Percentiles rank a stretch among this genome's conserved stretches.
Conservation (phyloP, 2,888 invertebrate species). For the Cynaeus angustus region DNA sequence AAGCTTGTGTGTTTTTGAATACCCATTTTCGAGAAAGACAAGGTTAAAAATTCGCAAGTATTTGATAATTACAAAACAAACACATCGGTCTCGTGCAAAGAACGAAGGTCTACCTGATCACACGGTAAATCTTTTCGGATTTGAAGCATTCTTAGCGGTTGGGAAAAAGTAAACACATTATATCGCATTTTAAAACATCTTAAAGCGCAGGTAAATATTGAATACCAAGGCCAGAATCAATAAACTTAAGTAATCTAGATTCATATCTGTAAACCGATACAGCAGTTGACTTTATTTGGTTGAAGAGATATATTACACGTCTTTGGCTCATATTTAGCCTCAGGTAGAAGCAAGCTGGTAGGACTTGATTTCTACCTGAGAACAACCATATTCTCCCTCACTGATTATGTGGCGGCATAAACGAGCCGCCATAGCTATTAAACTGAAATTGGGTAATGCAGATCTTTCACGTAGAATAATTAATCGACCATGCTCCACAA, state of each 20-base stretch:
- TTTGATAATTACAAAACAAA: constrained; percentile 51
- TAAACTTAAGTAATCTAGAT: constrained; percentile 65
- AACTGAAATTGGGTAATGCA: constrained; percentile 30
- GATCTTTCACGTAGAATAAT: constrained; percentile 31
- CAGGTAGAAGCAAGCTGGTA: constrained; percentile 42
- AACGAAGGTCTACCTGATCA: constrained; percentile 13
- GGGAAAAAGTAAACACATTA: constrained; percentile 63
- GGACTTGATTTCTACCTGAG: constrained; percentile 46
- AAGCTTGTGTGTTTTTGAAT: background rate
- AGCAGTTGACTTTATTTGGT: constrained; percentile 60
- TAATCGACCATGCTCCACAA: constrained; percentile 22
- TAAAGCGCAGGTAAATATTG: constrained; percentile 65
- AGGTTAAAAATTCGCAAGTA: constrained; percentile 48
- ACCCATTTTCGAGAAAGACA: background rate
- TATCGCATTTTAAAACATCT: constrained; percentile 65
- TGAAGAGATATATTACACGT: constrained; percentile 61
- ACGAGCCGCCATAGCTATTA: constrained; percentile 46
- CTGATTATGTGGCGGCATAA: constrained; percentile 44
- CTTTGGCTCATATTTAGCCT: constrained; percentile 52
- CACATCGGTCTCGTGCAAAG: constrained; percentile 34
- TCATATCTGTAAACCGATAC: constrained; percentile 64
- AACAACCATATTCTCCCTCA: constrained; percentile 27
- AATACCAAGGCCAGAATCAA: constrained; percentile 66
- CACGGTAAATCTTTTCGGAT: constrained; percentile 19
- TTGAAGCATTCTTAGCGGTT: constrained; percentile 39